Conservation (phyloP, 2,113 vertebrate genomes). For the Monopterus albus region DNA sequence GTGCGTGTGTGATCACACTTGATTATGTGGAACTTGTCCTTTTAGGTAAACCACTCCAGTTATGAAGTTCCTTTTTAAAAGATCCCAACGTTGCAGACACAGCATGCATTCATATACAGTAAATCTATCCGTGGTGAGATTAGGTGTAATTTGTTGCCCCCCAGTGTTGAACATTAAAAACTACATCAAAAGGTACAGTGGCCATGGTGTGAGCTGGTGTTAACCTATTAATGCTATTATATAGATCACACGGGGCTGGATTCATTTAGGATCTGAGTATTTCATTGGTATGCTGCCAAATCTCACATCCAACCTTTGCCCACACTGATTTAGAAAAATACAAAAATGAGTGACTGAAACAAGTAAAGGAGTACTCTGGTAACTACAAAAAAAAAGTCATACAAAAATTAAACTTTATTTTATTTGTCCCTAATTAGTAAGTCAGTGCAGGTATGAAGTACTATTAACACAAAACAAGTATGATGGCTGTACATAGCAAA, state of each 20-base stretch:
- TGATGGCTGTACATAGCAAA: not conserved
- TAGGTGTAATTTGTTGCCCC: conserved; percentile 38
- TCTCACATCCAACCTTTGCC: too few species aligned
- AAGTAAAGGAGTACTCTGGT: not conserved
- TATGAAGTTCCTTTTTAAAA: not conserved
- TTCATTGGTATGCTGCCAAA: too few species aligned
- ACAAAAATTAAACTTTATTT: not conserved
- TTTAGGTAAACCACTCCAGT: not conserved
- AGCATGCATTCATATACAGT: not conserved
- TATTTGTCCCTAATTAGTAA: too few species aligned
- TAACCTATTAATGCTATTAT: too few species aligned
- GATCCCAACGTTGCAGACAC: not conserved
- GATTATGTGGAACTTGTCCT: not conserved
- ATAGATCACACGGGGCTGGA: too few species aligned
- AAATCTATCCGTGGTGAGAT: not conserved
- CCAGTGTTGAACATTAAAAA: not conserved
- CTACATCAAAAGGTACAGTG: not conserved
- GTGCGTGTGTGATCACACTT: not conserved
- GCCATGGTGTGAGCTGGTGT: not conserved
- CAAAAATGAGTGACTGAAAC: not conserved
- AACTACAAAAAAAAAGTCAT: not conserved
- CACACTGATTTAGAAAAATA: too few species aligned
- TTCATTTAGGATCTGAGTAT: not conserved
- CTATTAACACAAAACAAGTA: conserved; percentile 3
- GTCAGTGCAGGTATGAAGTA: conserved; percentile 14